These are phyloP conservation scores for Cydia pomonella DNA, from an alignment of 1,140 invertebrate genomes.

Conservation along the genomic window DNA sequence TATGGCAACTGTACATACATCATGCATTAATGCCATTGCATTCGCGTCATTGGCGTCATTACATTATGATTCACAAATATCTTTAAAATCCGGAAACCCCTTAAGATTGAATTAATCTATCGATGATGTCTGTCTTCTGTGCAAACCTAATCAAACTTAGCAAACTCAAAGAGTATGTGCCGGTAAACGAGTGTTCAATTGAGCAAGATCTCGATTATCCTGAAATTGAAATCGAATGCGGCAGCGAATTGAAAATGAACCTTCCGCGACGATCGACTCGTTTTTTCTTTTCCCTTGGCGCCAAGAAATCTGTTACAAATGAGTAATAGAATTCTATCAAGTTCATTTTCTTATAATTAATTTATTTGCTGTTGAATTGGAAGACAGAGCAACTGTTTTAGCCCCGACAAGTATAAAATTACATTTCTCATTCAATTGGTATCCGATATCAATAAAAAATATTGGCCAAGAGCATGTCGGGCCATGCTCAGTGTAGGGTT, in stretches of 20 bases:
- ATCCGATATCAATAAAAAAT: too few relatives aligned
- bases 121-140: conserved; percentile 65
- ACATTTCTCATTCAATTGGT: too few relatives aligned
- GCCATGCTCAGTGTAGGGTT: too few relatives aligned
- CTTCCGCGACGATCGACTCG: conserved; percentile 46
- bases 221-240: conserved; percentile 76
- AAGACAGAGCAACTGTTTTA: background rate
- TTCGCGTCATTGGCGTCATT: too few relatives aligned
- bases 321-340: conserved; percentile 26
- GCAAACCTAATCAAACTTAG: conserved; percentile 75
- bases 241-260: conserved; percentile 69
- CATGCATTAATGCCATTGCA: too few relatives aligned
- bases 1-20: too few relatives aligned
- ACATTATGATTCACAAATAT: background rate
- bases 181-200: conserved; percentile 78
- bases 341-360: conserved; percentile 22
- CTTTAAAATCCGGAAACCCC: background rate
- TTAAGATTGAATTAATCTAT: conserved; percentile 47
- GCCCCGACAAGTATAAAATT: too few relatives aligned
- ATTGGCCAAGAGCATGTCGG: too few relatives aligned
- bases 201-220: conserved; percentile 78
- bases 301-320: conserved; percentile 31
- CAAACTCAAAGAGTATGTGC: conserved; percentile 73
- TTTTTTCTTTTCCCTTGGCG: conserved; percentile 37
- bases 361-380: conserved; percentile 1